Evolutionary conservation across 2,797 vertebrate genomes (phyloP), one percentile per base, ranked within the genome.

Genomic region (Esox masquinongy): DNA sequence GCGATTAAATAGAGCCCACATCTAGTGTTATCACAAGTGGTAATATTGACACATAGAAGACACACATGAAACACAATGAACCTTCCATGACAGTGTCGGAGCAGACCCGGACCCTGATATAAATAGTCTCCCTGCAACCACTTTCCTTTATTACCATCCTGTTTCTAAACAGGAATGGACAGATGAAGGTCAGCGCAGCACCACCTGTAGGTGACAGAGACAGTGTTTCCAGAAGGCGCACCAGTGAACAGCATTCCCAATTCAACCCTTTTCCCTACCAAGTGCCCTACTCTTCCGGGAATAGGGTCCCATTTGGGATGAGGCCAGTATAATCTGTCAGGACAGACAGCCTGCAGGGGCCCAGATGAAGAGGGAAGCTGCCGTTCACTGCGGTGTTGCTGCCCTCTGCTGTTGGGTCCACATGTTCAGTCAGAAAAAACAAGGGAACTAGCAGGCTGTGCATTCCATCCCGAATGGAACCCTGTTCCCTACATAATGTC

Each of bases 321-420:
- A 8, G 12, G 22, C 7, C 24, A 29, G 22, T 29, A 24, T 16
- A 24, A 11, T 50, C 34, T 50, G 39, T 70, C 9, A 56, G 36
- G 49, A 53, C 17, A 29, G 22, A 14, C 15, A 29, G 22, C 17
- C 12, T 29, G 22, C 43, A 34, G n/a, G 14, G 43, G 24, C 36
- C 22, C 8, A 19, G 9, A 36, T 31, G 14, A 16, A 17, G 15
- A 53, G 49, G 2, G 1, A 47, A 14, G 43, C 12, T 12, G 29
- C 24, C 43, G 8, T 84, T 76, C 47, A 26, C 80, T 79, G 59
- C 74, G 79, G 74, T 8, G 75, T 82, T 91, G 88, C 88, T 89
- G 85, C 88, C 91, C 86, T 72, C 93, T 92, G 77, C 87, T 92
- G 92, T 80, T 70, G 0, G 1, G 50, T 9, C 36, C 17, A 24